Conservation (phyloP, 2,113 vertebrate genomes). For the Callopanchax toddi region DNA sequence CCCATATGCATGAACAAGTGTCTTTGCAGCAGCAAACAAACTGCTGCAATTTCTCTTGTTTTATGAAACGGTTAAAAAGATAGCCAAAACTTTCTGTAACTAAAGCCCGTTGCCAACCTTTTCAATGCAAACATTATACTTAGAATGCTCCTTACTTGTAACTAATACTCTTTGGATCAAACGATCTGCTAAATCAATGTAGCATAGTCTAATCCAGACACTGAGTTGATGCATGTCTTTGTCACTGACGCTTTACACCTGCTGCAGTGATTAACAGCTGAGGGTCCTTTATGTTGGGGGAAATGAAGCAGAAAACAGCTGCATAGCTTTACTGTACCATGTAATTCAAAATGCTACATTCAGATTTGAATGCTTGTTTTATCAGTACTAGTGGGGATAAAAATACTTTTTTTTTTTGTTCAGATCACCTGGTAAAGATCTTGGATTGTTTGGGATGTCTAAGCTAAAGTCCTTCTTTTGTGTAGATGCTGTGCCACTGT, state of each 20-base stretch:
- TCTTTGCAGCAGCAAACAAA: background rate
- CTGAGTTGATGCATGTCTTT: background rate
- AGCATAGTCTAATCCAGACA: background rate
- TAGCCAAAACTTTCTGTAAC: too few species aligned
- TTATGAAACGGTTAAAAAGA: too few species aligned
- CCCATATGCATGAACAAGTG: background rate
- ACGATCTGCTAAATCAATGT: background rate
- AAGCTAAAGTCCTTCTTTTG: background rate
- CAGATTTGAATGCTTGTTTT: background rate
- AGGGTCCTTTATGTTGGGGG: too few species aligned
- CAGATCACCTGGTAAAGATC: background rate
- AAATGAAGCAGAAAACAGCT: background rate
- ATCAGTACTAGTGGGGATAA: background rate
- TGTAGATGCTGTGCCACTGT: slow-evolving; percentile 95
- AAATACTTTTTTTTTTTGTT: background rate
- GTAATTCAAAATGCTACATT: background rate
- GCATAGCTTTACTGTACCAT: background rate
- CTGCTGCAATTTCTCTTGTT: too few species aligned
- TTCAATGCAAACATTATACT: background rate
- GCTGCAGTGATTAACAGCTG: background rate
- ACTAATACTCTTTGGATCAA: background rate
- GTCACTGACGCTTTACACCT: background rate
- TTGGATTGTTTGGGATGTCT: background rate
- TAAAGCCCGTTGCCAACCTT: background rate
- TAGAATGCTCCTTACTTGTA: too few species aligned